Evolutionary conservation across 2,113 vertebrate species (phyloP).

Genomic region (Spea bombifrons): DNA sequence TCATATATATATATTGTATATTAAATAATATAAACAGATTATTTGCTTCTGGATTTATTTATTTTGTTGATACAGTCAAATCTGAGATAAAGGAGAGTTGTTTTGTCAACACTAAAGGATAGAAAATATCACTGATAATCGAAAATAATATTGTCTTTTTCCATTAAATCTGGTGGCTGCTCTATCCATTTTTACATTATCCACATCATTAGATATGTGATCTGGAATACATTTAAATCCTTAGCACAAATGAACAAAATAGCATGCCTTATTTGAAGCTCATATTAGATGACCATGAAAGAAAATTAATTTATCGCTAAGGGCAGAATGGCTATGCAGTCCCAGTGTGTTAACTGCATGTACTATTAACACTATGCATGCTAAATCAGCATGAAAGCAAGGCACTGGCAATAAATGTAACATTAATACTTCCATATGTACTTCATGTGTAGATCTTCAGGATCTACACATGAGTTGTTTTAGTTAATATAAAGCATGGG

Average conservation of each 20-base stretch:
- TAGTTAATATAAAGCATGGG: too few species aligned
- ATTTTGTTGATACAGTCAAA: too few species aligned
- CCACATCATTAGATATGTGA: constrained; percentile 33
- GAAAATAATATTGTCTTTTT: not conserved
- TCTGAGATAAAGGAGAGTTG: too few species aligned
- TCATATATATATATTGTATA: too few species aligned
- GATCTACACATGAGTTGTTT: too few species aligned
- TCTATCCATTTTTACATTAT: constrained; percentile 18
- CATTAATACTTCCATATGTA: too few species aligned
- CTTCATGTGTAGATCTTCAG: too few species aligned
- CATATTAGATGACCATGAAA: constrained; percentile 15
- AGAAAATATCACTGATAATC: not conserved
- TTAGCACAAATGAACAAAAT: constrained; percentile 37
- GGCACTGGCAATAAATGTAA: not conserved
- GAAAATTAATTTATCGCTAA: constrained; percentile 29
- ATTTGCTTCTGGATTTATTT: too few species aligned
- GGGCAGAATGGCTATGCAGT: constrained; percentile 16
- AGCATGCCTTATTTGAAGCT: constrained; percentile 40
- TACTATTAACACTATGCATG: constrained; percentile 8
- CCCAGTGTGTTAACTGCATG: not conserved
- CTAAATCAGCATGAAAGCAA: not conserved
- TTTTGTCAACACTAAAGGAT: not conserved
- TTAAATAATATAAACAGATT: too few species aligned
- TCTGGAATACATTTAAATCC: constrained; percentile 37
- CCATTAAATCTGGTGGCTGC: constrained; percentile 6